These are phyloP conservation scores for Agrilus planipennis DNA, from an alignment of 1,140 invertebrate genomes.

Conservation along the genomic window DNA sequence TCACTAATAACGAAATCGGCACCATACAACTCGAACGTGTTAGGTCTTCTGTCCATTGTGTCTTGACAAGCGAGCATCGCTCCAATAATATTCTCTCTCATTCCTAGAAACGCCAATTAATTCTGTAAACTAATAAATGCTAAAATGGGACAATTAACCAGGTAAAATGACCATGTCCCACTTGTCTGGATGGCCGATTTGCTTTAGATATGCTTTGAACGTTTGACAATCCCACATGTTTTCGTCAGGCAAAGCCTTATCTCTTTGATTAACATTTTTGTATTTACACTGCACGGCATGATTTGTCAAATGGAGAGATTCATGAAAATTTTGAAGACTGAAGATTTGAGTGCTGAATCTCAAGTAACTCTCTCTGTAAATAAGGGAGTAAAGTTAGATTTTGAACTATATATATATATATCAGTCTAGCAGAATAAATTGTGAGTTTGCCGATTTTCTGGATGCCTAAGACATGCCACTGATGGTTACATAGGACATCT, in stretches of 20 bases:
- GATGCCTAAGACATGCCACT: conserved; percentile 5
- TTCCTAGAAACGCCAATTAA: conserved; percentile 44
- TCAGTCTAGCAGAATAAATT: background rate
- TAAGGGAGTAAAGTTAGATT: too few species aligned
- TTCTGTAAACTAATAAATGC: too few species aligned
- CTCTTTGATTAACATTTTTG: conserved; percentile 61
- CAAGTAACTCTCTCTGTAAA: conserved; percentile 71
- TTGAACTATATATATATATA: background rate
- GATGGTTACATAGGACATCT: conserved; percentile 6
- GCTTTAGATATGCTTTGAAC: conserved; percentile 59
- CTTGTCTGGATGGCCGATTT: conserved; percentile 58
- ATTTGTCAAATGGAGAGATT: conserved; percentile 88
- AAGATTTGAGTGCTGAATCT: conserved; percentile 89
- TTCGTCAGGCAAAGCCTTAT: conserved; percentile 61
- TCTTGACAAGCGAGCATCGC: conserved; percentile 78
- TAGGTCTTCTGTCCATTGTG: conserved; percentile 71
- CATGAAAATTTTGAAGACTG: conserved; percentile 78
- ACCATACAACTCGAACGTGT: conserved; percentile 87
- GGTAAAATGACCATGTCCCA: conserved; percentile 79
- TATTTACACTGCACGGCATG: conserved; percentile 89
- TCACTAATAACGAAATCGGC: conserved; percentile 89
- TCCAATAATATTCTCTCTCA: conserved; percentile 78
- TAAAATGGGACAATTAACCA: too few species aligned
- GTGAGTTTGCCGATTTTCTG: background rate
- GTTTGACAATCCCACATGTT: conserved; percentile 82